These are phyloP conservation scores for Lichenostomus cassidix DNA, from an alignment of 2,113 vertebrate species.

Conservation along the genomic window DNA sequence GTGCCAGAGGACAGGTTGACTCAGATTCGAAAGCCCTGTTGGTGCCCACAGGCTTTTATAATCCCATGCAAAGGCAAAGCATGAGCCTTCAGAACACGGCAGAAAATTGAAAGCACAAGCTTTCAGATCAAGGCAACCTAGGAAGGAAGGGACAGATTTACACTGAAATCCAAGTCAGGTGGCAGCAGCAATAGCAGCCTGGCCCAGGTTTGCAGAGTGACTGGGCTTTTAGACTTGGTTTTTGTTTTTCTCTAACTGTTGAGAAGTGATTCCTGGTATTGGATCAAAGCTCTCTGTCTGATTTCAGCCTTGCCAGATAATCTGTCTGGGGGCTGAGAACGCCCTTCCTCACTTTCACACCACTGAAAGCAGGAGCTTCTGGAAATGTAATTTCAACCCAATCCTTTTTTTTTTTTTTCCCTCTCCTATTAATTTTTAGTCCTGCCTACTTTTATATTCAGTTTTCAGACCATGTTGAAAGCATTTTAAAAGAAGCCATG, in stretches of 20 bases:
- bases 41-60: background rate
- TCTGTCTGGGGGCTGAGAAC: background rate
- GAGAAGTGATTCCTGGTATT: background rate
- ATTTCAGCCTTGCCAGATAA: constrained; percentile 25
- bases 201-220: background rate
- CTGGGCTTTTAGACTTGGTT: background rate
- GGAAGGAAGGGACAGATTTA: background rate
- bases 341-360: background rate
- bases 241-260: background rate
- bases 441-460: background rate
- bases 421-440: background rate
- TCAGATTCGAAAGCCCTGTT: background rate
- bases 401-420: background rate
- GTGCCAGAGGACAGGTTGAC: background rate
- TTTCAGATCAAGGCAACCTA: background rate
- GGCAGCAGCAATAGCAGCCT: background rate
- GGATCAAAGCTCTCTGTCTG: background rate
- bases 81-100: background rate
- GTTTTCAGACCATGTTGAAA: background rate
- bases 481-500: background rate
- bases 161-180: background rate
- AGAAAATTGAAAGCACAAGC: background rate
- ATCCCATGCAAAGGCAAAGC: background rate
- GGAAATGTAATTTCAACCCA: background rate
- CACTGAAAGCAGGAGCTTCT: background rate